A percentile compares a stretch with the other conserved stretches of the same genome.
Conservation (phyloP, 2,113 vertebrate genomes). For the Hirundichthys speculiger region DNA sequence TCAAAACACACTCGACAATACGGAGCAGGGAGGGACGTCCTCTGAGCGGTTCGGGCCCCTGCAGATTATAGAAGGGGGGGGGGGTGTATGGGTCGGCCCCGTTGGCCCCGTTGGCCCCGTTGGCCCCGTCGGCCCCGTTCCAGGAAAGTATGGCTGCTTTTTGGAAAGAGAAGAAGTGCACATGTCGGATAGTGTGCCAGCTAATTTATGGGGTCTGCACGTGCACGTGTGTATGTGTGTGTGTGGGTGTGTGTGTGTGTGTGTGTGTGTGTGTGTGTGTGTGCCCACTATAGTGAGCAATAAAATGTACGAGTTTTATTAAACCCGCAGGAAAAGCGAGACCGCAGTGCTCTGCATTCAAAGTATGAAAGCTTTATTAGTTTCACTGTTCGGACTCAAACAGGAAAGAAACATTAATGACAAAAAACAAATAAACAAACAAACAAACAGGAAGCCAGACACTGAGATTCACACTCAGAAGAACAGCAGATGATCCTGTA, state of each 20-base stretch:
- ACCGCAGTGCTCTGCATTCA: not conserved
- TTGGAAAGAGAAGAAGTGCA: conserved; percentile 36
- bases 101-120: no score
- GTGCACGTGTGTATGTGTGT: no score
- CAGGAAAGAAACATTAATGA: not conserved
- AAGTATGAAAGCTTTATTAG: conserved; percentile 6
- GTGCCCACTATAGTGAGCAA: conserved; percentile 1
- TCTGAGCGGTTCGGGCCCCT: conserved; percentile 45
- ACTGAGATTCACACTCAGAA: no score
- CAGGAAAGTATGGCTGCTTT: conserved; percentile 48
- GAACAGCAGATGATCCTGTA: no score
- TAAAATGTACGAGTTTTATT: conserved; percentile 5
- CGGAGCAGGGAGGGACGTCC: conserved; percentile 43
- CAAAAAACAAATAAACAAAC: no score
- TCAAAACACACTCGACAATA: conserved; percentile 61
- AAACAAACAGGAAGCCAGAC: no score
- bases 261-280: not conserved
- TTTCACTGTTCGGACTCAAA: not conserved
- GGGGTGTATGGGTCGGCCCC: not conserved
- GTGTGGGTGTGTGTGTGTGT: no score
- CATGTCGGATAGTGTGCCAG: conserved; percentile 14
- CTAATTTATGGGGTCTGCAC: conserved; percentile 12
- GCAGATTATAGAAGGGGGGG: conserved; percentile 28
- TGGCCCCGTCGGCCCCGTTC: conserved; percentile 23
- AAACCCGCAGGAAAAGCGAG: not conserved